Evolutionary conservation across 2,113 vertebrate species (phyloP).

Genomic region (Hemibagrus wyckioides): DNA sequence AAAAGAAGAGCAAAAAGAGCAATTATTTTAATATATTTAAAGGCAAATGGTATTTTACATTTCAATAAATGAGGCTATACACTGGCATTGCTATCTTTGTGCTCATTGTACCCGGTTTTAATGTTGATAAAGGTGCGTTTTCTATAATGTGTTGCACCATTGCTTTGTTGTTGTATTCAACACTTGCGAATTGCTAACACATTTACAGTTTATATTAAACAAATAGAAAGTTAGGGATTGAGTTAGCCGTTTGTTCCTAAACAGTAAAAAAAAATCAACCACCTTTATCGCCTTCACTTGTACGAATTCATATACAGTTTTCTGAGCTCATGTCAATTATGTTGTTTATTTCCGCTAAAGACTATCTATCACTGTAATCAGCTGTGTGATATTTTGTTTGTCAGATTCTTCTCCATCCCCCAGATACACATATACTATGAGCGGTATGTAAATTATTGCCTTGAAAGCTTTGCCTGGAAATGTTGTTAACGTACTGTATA

Average conservation of each 20-base stretch:
- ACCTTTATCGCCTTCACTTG: background rate
- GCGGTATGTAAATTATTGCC: background rate
- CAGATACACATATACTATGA: background rate
- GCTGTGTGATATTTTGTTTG: background rate
- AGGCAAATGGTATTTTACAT: background rate
- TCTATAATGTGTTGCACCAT: background rate
- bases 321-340: background rate
- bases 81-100: background rate
- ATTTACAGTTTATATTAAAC: background rate
- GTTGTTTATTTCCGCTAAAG: too few species aligned
- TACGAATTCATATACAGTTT: background rate
- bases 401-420: background rate
- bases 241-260: background rate
- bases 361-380: background rate
- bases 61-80: background rate
- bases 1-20: background rate
- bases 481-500: background rate
- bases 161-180: background rate
- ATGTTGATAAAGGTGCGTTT: background rate
- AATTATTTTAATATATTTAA: slow-evolving; percentile 8
- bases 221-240: background rate
- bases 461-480: slow-evolving; percentile 5
- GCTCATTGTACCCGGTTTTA: background rate
- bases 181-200: background rate
- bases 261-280: background rate